Percentiles rank a stretch among this genome's conserved stretches.
phyloP scores from a whole-genome alignment of 1,140 invertebrate genomes.

The Drosophila busckii region DNA sequence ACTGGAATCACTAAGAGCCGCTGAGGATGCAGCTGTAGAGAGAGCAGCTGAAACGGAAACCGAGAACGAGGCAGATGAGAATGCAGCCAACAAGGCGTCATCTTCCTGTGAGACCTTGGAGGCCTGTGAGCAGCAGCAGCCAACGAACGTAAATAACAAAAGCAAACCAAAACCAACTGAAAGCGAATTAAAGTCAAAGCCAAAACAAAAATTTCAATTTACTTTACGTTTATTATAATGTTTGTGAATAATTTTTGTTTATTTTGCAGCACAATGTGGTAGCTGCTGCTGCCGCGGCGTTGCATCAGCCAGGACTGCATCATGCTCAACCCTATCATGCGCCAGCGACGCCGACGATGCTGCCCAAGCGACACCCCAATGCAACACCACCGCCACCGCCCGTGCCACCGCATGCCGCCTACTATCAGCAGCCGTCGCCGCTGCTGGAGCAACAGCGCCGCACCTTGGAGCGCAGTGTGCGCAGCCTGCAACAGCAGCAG shows the following conservation, averaged over 20 bases:
- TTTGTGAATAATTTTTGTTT: no score
- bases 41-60: no score
- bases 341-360: conserved; percentile 56
- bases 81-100: conserved; percentile 35
- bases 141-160: conserved; percentile 46
- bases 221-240: no score
- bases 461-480: conserved; percentile 61
- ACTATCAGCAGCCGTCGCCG: conserved; percentile 61
- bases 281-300: conserved; percentile 31
- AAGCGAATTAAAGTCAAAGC: conserved; percentile 23
- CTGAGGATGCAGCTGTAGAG: conserved; percentile 6
- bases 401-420: conserved; percentile 63
- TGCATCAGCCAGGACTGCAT: conserved; percentile 64
- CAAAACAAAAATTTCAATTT: no score
- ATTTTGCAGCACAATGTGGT: conserved; percentile 31
- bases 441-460: conserved; percentile 52
- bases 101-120: conserved; percentile 74
- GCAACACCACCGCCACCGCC: conserved; percentile 62
- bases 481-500: conserved; percentile 54
- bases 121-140: conserved; percentile 52
- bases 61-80: not conserved
- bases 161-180: conserved; percentile 42
- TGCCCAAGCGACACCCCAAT: conserved; percentile 62
- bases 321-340: conserved; percentile 74
- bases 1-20: conserved; percentile 5